A percentile compares a stretch with the other conserved stretches of the same genome.
phyloP scores from a whole-genome alignment of 2,797 vertebrate species.

The Falco naumanni region DNA sequence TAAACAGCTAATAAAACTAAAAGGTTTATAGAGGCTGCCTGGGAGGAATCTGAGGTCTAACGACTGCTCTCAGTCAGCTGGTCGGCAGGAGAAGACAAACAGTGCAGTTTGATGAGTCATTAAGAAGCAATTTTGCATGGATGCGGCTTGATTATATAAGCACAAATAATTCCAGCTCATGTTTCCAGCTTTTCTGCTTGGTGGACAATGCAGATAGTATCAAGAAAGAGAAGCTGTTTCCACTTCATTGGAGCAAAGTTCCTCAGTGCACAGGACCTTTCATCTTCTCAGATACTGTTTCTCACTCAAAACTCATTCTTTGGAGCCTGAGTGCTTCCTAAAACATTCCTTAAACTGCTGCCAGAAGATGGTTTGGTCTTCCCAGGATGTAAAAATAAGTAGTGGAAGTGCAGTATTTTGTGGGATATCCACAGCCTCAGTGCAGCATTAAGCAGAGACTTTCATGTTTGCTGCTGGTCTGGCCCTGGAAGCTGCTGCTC shows the following conservation, averaged over 20 bases:
- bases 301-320: background rate
- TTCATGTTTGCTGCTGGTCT: background rate
- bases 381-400: background rate
- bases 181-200: background rate
- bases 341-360: background rate
- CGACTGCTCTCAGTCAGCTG: conserved; percentile 38
- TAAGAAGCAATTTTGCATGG: conserved; percentile 44
- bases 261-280: background rate
- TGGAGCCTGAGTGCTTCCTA: background rate
- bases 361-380: background rate
- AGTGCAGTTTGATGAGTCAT: conserved; percentile 10
- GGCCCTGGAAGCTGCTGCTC: background rate
- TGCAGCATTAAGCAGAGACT: background rate
- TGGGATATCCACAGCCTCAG: background rate
- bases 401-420: background rate
- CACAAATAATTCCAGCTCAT: background rate
- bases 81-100: conserved; percentile 14
- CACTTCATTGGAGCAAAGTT: background rate
- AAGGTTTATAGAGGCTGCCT: conserved; percentile 32
- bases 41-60: conserved; percentile 22
- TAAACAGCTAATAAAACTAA: conserved; percentile 51
- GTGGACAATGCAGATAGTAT: background rate
- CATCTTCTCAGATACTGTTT: background rate
- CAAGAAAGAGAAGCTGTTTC: background rate
- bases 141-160: conserved; percentile 12